phyloP scores from a whole-genome alignment of 2,113 vertebrate genomes.

The Meles meles region DNA sequence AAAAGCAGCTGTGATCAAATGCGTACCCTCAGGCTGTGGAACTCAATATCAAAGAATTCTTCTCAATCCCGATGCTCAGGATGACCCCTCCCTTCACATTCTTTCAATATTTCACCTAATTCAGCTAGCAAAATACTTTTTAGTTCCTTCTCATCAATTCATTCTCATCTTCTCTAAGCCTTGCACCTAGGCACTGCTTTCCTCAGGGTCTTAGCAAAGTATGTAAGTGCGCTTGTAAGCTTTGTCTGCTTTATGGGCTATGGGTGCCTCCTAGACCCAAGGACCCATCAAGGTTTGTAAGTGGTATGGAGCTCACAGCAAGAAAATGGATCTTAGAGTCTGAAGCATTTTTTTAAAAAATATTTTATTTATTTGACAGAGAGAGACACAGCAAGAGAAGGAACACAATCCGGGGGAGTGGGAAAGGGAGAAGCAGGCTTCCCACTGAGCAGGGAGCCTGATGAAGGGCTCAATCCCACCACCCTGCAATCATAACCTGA shows the following conservation, averaged over 20 bases:
- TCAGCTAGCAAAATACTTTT: neutral
- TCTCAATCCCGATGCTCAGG: neutral
- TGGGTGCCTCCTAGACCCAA: neutral
- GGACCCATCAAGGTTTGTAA: neutral
- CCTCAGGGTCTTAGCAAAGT: neutral
- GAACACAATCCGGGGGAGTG: too few species aligned
- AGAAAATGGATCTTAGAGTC: neutral
- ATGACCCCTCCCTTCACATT: neutral
- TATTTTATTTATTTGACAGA: too few species aligned
- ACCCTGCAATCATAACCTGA: too few species aligned
- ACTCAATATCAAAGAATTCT: slow-evolving; percentile 2
- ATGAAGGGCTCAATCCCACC: too few species aligned
- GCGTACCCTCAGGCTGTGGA: neutral
- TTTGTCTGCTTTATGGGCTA: neutral
- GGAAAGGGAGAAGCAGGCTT: too few species aligned
- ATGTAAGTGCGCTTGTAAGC: neutral
- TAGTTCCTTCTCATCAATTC: neutral
- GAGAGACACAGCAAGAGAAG: too few species aligned
- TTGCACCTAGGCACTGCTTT: neutral
- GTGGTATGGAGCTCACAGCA: neutral
- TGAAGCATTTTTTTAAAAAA: neutral
- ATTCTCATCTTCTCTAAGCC: neutral
- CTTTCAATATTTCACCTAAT: neutral
- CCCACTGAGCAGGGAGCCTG: too few species aligned
- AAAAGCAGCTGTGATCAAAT: slow-evolving; percentile 5